Percentiles rank a stretch among this genome's conserved stretches.
These are phyloP conservation scores for Hyalella azteca DNA, from an alignment of 2,888 invertebrate genomes.

Conservation along the genomic window DNA sequence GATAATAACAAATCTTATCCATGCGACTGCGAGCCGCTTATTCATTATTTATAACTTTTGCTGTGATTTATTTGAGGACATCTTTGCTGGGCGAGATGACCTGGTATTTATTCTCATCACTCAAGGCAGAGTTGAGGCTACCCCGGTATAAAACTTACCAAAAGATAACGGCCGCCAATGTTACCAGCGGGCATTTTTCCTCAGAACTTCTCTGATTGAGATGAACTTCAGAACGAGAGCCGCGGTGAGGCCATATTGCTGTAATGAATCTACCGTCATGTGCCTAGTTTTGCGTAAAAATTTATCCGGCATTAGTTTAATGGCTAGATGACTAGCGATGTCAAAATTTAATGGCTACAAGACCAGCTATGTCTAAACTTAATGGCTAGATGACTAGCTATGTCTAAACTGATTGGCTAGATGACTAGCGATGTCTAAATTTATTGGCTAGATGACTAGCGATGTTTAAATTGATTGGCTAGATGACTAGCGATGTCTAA, in stretches of 20 bases:
- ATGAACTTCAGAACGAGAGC: constrained; percentile 1
- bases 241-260: not conserved
- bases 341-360: too few relatives aligned
- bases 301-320: constrained; percentile 11
- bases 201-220: constrained; percentile 23
- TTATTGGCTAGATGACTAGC: too few relatives aligned
- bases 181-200: not conserved
- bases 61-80: not conserved
- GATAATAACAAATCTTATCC: not conserved
- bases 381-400: too few relatives aligned
- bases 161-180: constrained; percentile 2
- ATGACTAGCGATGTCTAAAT: too few relatives aligned
- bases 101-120: constrained; percentile 14
- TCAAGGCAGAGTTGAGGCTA: not conserved
- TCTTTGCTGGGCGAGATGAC: not conserved
- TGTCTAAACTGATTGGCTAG: too few relatives aligned
- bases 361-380: too few relatives aligned
- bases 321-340: too few relatives aligned
- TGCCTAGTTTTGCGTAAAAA: constrained; percentile 3
- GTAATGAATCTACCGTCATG: constrained; percentile 6
- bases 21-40: not conserved
- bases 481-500: too few relatives aligned
- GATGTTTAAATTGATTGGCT: too few relatives aligned
- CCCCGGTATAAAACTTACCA: not conserved
- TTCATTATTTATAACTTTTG: not conserved